Base-by-base conservation (phyloP, 1,140 invertebrate species). In the Drosophila sp. region DNA sequence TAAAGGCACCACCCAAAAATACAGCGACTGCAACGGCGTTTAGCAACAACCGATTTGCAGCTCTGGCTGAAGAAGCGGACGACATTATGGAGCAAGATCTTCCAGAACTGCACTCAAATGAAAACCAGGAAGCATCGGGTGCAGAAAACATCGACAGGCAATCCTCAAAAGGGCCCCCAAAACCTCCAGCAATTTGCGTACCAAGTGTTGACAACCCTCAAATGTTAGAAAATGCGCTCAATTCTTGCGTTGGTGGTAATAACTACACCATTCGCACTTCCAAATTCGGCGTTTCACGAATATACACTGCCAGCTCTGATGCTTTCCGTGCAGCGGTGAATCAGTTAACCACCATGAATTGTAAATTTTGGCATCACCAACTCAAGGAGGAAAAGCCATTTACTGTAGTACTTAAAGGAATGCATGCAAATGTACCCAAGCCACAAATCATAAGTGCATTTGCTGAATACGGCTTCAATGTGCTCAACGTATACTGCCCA, bases 351-450 rank as follows among this genome's bases (percentile, higher is more conserved):
- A 29, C 38, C 5, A 35, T 40, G 6, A 74, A 66, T 32, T 70
- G 58, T 4, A 27, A 60, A 50, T 73, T 60, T 40, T 61, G 61
- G 56, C 61, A 70, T 6, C 61, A 65, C 11, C 71, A 73, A 23
- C 60, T 73, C 0, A 70, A 65, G 50, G 56, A 70, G 23, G 61
- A 73, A 4, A 65, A 69, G 25, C 10, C 66, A 8, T 69, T 30
- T 57, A 65, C 27, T 27, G 66, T 60, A 7, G 61, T 64, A 7
- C 8, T 60, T 8, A 60, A 54, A 55, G 50, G 50, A 61, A 61
- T 67, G 1, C 35, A 72, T 63, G 25, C 64, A 11, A 63, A 56
- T 23, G 47, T 71, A 8, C 47, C 57, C 7, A 66, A 61, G 30
- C 33, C 55, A 29, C 40, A 54, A 4, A 70, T 54, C 11, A 32